A percentile compares a stretch with the other conserved stretches of the same genome.
Evolutionary conservation across 1,140 invertebrate genomes (phyloP).

Genomic region (Rhysida immarginata): DNA sequence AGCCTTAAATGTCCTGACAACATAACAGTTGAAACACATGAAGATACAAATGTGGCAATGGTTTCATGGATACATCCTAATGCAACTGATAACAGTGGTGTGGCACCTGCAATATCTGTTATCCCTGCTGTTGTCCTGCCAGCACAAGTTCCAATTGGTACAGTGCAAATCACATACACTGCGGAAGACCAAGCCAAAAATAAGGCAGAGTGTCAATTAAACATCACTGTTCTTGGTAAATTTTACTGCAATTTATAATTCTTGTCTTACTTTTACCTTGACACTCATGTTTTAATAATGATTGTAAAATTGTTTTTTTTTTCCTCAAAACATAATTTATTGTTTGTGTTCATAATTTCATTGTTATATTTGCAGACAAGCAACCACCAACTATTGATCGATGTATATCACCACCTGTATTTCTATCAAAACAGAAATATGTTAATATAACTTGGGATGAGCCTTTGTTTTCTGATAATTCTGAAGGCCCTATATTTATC

Average conservation of each 20-base stretch:
- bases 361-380: constrained; percentile 31
- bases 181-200: constrained; percentile 33
- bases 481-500: constrained; percentile 32
- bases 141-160: constrained; percentile 31
- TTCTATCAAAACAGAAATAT: constrained; percentile 31
- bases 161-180: constrained; percentile 28
- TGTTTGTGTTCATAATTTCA: neutral
- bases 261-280: neutral
- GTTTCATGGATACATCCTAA: constrained; percentile 35
- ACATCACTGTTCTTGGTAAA: constrained; percentile 31
- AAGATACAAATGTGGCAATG: constrained; percentile 36
- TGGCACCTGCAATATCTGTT: constrained; percentile 32
- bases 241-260: neutral
- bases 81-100: constrained; percentile 33
- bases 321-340: no score
- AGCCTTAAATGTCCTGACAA: constrained; percentile 32
- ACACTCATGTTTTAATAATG: neutral
- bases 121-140: constrained; percentile 36
- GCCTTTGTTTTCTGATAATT: constrained; percentile 52
- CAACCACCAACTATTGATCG: constrained; percentile 45
- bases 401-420: constrained; percentile 41
- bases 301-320: neutral
- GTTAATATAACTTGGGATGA: constrained; percentile 43
- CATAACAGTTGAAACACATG: constrained; percentile 26
- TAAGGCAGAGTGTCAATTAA: constrained; percentile 31